Percentiles rank a stretch among this genome's conserved stretches.
phyloP scores from a whole-genome alignment of 2,797 vertebrate species.

The Macropus fuliginosus region DNA sequence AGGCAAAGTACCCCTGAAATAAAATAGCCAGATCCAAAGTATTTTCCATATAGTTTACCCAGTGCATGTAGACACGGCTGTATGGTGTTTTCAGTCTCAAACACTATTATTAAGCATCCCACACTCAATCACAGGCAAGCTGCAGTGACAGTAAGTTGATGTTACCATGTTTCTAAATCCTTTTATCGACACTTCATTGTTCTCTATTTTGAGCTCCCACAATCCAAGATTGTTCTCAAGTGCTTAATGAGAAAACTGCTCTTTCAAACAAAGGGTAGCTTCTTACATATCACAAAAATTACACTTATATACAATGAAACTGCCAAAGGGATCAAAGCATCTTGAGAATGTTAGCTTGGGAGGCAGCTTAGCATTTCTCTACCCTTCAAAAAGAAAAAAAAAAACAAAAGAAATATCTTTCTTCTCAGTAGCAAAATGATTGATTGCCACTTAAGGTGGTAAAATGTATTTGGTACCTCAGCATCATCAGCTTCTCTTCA shows the following conservation, averaged over 20 bases:
- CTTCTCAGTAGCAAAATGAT: constrained; percentile 39
- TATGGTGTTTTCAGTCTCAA: constrained; percentile 48
- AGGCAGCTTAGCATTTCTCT: constrained; percentile 39
- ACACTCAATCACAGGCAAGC: constrained; percentile 24
- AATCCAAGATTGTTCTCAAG: constrained; percentile 54
- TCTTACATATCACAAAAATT: constrained; percentile 46
- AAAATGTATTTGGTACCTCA: not conserved
- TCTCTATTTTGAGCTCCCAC: constrained; percentile 52
- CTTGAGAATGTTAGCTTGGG: constrained; percentile 34
- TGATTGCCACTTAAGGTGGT: not conserved
- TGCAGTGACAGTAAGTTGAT: constrained; percentile 8
- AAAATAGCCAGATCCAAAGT: not conserved
- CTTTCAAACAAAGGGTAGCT: constrained; percentile 59
- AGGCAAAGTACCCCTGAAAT: not conserved
- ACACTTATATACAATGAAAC: constrained; percentile 31
- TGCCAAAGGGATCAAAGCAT: constrained; percentile 51
- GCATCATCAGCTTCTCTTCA: not conserved
- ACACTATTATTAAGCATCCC: constrained; percentile 34
- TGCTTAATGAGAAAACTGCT: constrained; percentile 51
- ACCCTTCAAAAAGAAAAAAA: constrained; percentile 49
- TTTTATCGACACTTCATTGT: constrained; percentile 44
- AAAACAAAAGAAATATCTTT: constrained; percentile 29
- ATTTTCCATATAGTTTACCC: constrained; percentile 18
- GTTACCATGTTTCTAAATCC: constrained; percentile 40
- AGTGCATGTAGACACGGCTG: constrained; percentile 27